Conservation (phyloP, 2,797 vertebrate genomes). For the Schizopygopsis malacanthus region DNA sequence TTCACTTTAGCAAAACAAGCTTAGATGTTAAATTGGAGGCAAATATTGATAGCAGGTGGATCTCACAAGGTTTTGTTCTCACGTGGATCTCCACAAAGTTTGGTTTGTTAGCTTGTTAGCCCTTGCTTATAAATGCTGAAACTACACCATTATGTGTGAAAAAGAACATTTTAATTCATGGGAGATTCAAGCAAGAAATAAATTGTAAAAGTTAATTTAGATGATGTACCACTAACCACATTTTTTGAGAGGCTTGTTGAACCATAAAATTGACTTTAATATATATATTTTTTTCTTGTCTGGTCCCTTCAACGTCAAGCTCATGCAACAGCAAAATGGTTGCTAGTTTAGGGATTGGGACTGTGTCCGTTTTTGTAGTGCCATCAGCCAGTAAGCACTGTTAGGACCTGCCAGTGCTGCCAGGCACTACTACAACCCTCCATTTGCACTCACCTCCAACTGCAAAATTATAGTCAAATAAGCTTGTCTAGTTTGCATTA, state of each 20-base stretch:
- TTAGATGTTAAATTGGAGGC: background rate
- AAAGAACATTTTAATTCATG: background rate
- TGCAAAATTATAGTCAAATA: conserved; percentile 16
- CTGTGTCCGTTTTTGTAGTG: background rate
- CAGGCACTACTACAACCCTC: background rate
- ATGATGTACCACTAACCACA: background rate
- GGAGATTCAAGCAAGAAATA: background rate
- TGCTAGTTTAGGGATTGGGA: background rate
- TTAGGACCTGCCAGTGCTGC: background rate
- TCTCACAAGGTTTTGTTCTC: background rate
- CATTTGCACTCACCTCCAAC: background rate
- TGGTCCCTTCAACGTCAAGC: background rate
- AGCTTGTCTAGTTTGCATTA: conserved; percentile 14
- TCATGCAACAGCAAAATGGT: background rate
- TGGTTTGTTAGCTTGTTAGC: background rate
- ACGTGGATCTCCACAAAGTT: background rate
- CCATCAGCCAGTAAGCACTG: background rate
- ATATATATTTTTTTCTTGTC: background rate
- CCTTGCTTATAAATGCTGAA: background rate
- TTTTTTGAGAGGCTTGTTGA: conserved; percentile 4
- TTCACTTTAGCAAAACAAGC: background rate
- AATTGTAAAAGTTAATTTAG: background rate
- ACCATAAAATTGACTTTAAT: background rate
- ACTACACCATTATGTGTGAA: conserved; percentile 2
- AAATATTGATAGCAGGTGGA: background rate